Evolutionary conservation across 2,888 invertebrate genomes (phyloP).

Genomic region (Steromphala cineraria): DNA sequence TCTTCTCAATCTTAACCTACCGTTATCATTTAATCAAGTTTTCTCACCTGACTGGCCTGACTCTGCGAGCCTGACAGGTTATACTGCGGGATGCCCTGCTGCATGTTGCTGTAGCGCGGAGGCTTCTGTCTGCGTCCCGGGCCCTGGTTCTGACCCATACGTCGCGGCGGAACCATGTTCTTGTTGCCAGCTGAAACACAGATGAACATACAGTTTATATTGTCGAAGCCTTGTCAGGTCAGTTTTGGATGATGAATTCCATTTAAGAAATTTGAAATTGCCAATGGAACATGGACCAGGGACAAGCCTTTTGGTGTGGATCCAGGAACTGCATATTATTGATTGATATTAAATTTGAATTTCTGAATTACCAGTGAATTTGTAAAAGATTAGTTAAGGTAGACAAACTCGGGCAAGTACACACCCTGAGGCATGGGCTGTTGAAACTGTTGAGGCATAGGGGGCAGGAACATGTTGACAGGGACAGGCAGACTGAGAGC

Average conservation of each 20-base stretch:
- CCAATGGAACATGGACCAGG: too few species aligned
- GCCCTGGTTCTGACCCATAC: not conserved
- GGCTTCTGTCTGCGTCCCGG: slow-evolving; percentile 72
- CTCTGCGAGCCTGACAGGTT: slow-evolving; percentile 64
- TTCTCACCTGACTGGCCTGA: slow-evolving; percentile 70
- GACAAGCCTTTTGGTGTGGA: too few species aligned
- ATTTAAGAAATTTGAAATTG: too few species aligned
- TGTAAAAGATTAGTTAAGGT: too few species aligned
- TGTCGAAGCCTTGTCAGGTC: too few species aligned
- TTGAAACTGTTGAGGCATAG: slow-evolving; percentile 76
- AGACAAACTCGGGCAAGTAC: not conserved
- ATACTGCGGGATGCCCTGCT: slow-evolving; percentile 44
- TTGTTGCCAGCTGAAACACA: slow-evolving; percentile 4
- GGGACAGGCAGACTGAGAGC: slow-evolving; percentile 91
- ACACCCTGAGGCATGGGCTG: slow-evolving; percentile 39
- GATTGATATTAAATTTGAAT: too few species aligned
- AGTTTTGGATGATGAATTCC: too few species aligned
- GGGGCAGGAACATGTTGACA: slow-evolving; percentile 94
- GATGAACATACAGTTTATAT: too few species aligned
- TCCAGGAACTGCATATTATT: too few species aligned
- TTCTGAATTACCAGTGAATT: too few species aligned
- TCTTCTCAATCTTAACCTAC: too few species aligned
- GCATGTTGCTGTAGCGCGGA: slow-evolving; percentile 73
- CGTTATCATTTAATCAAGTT: too few species aligned
- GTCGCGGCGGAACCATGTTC: not conserved